These are phyloP conservation scores for Magallana gigas DNA, from an alignment of 1,140 invertebrate genomes.

Conservation along the genomic window DNA sequence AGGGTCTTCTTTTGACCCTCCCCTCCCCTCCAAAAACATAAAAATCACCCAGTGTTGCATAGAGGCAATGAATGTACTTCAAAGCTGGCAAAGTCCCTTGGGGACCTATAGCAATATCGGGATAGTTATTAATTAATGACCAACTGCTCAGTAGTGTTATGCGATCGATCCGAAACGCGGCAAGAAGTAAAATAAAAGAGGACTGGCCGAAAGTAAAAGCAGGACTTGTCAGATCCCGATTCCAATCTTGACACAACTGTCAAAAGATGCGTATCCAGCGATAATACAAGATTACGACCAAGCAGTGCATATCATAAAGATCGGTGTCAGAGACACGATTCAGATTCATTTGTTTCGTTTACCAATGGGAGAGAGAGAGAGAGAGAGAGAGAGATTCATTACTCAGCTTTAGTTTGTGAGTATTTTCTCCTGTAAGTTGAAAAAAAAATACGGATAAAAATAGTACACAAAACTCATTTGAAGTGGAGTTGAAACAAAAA, in stretches of 20 bases:
- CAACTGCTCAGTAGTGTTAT: constrained; percentile 16
- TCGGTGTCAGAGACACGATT: constrained; percentile 3
- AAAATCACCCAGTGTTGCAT: background rate
- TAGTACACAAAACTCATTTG: too few species aligned
- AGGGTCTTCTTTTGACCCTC: background rate
- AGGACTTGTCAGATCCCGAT: background rate
- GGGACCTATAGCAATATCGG: background rate
- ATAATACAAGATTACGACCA: constrained; percentile 7
- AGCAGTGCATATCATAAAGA: constrained; percentile 5
- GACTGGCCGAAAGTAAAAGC: background rate
- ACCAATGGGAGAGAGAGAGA: background rate
- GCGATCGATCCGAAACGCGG: constrained; percentile 1
- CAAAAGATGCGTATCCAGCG: constrained; percentile 9
- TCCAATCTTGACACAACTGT: background rate
- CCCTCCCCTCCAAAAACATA: too few species aligned
- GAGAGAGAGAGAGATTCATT: constrained; percentile 1
- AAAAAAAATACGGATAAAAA: background rate
- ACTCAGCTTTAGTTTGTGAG: background rate
- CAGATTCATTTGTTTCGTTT: background rate
- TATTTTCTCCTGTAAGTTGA: background rate
- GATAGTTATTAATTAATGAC: constrained; percentile 38
- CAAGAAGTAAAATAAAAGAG: background rate
- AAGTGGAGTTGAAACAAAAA: too few species aligned
- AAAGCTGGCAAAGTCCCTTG: constrained; percentile 11
- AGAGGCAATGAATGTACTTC: background rate